Evolutionary conservation across 2,113 vertebrate species (phyloP).

Genomic region (Colaptes auratus): DNA sequence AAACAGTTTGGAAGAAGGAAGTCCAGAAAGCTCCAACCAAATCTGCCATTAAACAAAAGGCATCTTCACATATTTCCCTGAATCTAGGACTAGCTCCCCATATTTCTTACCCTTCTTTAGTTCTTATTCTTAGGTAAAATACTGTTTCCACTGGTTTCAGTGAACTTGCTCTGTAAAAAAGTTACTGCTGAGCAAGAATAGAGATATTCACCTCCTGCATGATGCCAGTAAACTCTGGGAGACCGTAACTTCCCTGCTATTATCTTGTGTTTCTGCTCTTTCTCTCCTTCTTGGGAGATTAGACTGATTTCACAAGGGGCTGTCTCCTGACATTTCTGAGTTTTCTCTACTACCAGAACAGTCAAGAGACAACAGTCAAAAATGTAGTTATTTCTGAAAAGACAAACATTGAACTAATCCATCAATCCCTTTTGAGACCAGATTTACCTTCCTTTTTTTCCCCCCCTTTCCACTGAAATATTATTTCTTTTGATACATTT

Average conservation of each 20-base stretch:
- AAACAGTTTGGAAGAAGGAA: accelerated
- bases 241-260: neutral
- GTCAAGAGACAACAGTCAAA: neutral
- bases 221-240: neutral
- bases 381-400: neutral
- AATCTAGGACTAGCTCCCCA: neutral
- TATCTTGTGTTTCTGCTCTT: neutral
- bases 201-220: neutral
- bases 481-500: neutral
- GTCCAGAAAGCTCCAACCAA: neutral
- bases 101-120: neutral
- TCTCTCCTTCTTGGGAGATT: neutral
- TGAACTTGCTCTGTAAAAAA: neutral
- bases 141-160: neutral
- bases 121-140: neutral
- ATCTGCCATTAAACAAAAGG: neutral
- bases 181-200: neutral
- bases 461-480: slow-evolving; percentile 1
- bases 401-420: neutral
- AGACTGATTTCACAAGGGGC: neutral
- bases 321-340: neutral
- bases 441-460: neutral
- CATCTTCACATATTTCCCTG: neutral
- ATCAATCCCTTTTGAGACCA: neutral
- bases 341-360: neutral